phyloP scores from a whole-genome alignment of 2,797 vertebrate genomes.

The Microctenopoma steveboyesi region DNA sequence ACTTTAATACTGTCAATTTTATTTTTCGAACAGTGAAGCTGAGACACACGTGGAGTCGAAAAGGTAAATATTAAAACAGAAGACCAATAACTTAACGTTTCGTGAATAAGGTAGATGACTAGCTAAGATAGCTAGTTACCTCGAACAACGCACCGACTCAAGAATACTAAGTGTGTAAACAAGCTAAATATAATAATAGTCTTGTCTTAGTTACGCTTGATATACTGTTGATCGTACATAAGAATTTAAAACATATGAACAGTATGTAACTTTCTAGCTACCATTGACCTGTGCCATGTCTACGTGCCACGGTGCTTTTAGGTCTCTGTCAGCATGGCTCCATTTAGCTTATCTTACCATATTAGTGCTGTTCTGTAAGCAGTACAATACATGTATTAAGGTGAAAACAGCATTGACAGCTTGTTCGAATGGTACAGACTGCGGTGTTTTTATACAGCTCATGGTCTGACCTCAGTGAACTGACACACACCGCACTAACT shows the following conservation, averaged over 20 bases:
- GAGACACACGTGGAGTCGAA: slow-evolving; percentile 8
- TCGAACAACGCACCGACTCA: slow-evolving; percentile 20
- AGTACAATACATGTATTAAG: not conserved
- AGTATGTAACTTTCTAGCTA: not conserved
- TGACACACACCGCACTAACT: not conserved
- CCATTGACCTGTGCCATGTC: not conserved
- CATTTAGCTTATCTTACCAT: not conserved
- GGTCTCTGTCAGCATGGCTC: not conserved
- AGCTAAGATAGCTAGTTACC: slow-evolving; percentile 42
- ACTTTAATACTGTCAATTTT: rapidly evolving
- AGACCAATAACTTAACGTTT: slow-evolving; percentile 1
- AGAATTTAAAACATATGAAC: not conserved
- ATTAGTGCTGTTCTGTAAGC: not conserved
- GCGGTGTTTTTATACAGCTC: not conserved
- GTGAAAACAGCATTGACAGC: not conserved
- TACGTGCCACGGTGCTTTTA: too few species aligned
- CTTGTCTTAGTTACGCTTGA: rapidly evolving
- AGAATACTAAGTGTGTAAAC: slow-evolving; percentile 45
- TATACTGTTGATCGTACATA: not conserved
- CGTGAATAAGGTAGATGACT: slow-evolving; percentile 26
- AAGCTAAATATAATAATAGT: not conserved
- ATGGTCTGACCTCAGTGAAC: not conserved
- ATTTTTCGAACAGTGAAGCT: not conserved
- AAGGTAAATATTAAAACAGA: slow-evolving; percentile 46
- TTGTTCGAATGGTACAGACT: not conserved